Evolutionary conservation across 2,888 invertebrate genomes (phyloP).

Genomic region (Chrysodeixis includens): DNA sequence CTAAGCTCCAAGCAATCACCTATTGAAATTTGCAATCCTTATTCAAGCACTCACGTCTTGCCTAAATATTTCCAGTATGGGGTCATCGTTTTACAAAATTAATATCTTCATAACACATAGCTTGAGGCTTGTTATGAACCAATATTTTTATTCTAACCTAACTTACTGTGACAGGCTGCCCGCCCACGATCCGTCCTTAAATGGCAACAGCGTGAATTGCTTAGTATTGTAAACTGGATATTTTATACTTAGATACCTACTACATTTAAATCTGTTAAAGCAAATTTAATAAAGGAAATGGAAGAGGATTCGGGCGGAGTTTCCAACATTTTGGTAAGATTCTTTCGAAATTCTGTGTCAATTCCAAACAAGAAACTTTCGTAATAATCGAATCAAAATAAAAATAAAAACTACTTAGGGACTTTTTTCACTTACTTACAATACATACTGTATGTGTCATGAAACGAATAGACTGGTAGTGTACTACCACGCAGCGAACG

Average conservation of each 20-base stretch:
- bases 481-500: no score
- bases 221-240: slow-evolving; percentile 9
- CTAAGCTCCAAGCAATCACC: background rate
- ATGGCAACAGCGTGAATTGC: slow-evolving; percentile 31
- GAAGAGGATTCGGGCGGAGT: background rate
- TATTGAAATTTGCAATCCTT: background rate
- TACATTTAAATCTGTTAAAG: background rate
- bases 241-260: background rate
- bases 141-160: slow-evolving; percentile 33
- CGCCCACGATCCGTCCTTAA: slow-evolving; percentile 44
- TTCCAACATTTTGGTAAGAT: no score
- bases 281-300: background rate
- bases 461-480: no score
- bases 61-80: background rate
- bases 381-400: no score
- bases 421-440: no score
- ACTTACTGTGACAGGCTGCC: slow-evolving; percentile 30
- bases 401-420: no score
- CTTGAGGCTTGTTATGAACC: slow-evolving; percentile 9
- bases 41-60: background rate
- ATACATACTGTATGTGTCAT: no score
- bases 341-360: no score
- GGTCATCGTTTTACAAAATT: background rate
- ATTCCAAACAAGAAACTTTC: no score
- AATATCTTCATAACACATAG: background rate